Evolutionary conservation across 1,140 invertebrate species (phyloP).

Genomic region (Euschistus heros): DNA sequence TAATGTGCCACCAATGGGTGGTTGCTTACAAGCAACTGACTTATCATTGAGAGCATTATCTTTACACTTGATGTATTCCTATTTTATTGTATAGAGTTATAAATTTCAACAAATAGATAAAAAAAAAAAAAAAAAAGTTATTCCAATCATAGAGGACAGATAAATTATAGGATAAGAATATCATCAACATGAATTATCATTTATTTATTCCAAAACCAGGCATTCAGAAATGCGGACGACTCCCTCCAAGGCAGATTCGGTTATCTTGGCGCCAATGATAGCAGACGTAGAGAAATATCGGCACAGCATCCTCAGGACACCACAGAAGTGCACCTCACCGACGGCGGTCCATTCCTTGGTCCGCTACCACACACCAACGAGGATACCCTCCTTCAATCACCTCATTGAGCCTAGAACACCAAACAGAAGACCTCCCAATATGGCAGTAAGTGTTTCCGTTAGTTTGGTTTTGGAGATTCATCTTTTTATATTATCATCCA

Average conservation of each 20-base stretch:
- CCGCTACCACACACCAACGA: conserved; percentile 4
- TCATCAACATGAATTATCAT: background rate
- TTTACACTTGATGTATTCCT: background rate
- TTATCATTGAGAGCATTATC: background rate
- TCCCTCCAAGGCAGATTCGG: conserved; percentile 13
- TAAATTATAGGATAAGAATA: background rate
- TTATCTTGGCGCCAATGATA: conserved; percentile 21
- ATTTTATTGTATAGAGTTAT: too few relatives aligned
- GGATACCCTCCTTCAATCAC: conserved; percentile 15
- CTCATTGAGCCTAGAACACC: conserved; percentile 15
- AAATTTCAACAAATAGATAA: background rate
- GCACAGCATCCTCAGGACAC: background rate
- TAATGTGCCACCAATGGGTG: too few relatives aligned
- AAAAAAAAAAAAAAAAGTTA: background rate
- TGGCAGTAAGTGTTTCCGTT: conserved; percentile 8
- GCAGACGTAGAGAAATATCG: conserved; percentile 9
- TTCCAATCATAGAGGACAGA: background rate
- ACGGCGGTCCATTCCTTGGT: background rate
- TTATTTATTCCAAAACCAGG: background rate
- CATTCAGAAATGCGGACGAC: conserved; percentile 15
- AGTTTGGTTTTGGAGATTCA: background rate
- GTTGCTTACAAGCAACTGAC: too few relatives aligned
- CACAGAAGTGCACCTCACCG: background rate
- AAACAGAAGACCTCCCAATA: conserved; percentile 20
- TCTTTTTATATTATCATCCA: too few relatives aligned